Evolutionary conservation across 2,888 invertebrate species (phyloP).

Genomic region (Cordilura impudica): DNA sequence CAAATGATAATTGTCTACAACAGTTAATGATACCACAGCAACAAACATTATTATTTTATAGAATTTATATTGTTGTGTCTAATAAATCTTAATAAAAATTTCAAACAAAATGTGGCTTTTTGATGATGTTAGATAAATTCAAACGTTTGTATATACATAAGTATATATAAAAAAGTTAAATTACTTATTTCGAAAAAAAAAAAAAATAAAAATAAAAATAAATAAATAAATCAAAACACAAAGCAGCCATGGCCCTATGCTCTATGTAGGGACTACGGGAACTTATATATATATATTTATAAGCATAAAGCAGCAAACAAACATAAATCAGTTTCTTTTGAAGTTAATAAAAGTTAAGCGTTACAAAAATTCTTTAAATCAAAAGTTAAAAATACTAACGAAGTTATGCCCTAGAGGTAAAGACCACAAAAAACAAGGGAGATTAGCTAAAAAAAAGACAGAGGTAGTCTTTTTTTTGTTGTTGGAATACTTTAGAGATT

Average conservation of each 20-base stretch:
- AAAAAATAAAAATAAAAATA: background rate
- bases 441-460: background rate
- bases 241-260: no score
- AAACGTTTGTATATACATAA: background rate
- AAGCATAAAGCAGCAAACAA: background rate
- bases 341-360: background rate
- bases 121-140: slow-evolving; percentile 3
- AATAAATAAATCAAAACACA: no score
- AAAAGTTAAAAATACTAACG: slow-evolving; percentile 6
- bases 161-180: slow-evolving; percentile 22
- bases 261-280: no score
- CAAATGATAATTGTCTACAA: no score
- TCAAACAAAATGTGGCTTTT: no score
- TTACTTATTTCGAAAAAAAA: slow-evolving; percentile 14
- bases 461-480: background rate
- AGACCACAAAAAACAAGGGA: slow-evolving; percentile 1
- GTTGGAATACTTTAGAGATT: background rate
- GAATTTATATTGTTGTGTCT: no score
- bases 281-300: no score
- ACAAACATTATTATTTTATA: no score
- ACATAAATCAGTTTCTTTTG: background rate
- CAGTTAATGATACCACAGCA: no score
- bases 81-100: no score
- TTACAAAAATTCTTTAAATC: background rate
- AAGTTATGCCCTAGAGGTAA: slow-evolving; percentile 28